Percentiles rank a stretch among this genome's conserved stretches.
Conservation (phyloP, 2,888 invertebrate genomes). For the Buathra laborator region DNA sequence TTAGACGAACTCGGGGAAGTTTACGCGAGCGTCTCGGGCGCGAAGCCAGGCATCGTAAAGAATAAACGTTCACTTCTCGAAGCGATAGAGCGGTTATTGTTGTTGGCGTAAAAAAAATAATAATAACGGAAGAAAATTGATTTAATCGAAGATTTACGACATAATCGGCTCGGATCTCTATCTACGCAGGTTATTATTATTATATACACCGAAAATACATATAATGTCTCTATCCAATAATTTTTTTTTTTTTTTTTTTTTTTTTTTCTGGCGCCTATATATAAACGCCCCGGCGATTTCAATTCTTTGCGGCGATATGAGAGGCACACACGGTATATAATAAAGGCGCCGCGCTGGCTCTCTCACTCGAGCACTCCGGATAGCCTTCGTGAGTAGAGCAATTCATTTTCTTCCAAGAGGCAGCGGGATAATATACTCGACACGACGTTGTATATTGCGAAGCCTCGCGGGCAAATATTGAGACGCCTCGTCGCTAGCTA, state of each 20-base stretch:
- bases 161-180: constrained; percentile 4
- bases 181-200: background rate
- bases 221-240: constrained; percentile 6
- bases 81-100: constrained; percentile 1
- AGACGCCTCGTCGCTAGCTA: constrained; percentile 24
- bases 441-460: constrained; percentile 17
- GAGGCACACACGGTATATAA: constrained; percentile 27
- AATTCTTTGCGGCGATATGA: constrained; percentile 43
- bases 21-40: constrained; percentile 22
- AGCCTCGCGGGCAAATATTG: constrained; percentile 53
- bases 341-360: constrained; percentile 61
- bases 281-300: constrained; percentile 22
- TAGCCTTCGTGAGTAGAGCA: constrained; percentile 40
- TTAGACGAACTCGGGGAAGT: constrained; percentile 13
- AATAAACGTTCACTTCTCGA: background rate
- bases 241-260: background rate
- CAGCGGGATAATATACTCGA: constrained; percentile 19
- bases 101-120: background rate
- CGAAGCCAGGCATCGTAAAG: constrained; percentile 9
- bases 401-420: constrained; percentile 34
- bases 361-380: constrained; percentile 43
- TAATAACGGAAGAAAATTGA: background rate
- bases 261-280: constrained; percentile 22
- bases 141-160: constrained; percentile 9
- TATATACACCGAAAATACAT: background rate